Evolutionary conservation across 2,113 vertebrate species (phyloP).

Genomic region (Laticauda colubrina): DNA sequence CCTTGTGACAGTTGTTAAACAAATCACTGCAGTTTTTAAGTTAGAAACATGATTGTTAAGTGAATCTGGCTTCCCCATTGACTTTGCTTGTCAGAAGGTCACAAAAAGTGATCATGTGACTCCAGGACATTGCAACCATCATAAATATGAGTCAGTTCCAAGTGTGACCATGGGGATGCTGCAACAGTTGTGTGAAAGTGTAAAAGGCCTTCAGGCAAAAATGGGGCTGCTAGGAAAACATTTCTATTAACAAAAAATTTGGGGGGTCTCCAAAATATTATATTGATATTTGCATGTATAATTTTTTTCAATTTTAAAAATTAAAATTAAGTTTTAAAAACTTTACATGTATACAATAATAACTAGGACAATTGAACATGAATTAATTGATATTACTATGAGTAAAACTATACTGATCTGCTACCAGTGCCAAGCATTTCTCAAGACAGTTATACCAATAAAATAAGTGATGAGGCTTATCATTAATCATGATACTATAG

Average conservation of each 20-base stretch:
- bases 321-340: neutral
- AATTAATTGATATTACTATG: neutral
- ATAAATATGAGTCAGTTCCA: neutral
- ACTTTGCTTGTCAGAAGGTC: neutral
- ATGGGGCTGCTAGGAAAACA: neutral
- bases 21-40: neutral
- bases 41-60: neutral
- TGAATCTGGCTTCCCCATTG: neutral
- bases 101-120: neutral
- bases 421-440: neutral
- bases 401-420: neutral
- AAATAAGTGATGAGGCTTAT: neutral
- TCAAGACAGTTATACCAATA: neutral
- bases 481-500: neutral
- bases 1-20: neutral
- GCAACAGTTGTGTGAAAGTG: neutral
- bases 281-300: neutral
- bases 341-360: slow-evolving; percentile 6
- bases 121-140: neutral
- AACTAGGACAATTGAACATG: slow-evolving; percentile 19
- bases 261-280: neutral
- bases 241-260: neutral
- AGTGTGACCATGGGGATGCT: no score
- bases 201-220: neutral
- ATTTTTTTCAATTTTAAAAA: neutral